A percentile compares a stretch with the other conserved stretches of the same genome.
phyloP scores from a whole-genome alignment of 2,888 invertebrate species.

The Acrocera orbiculus region DNA sequence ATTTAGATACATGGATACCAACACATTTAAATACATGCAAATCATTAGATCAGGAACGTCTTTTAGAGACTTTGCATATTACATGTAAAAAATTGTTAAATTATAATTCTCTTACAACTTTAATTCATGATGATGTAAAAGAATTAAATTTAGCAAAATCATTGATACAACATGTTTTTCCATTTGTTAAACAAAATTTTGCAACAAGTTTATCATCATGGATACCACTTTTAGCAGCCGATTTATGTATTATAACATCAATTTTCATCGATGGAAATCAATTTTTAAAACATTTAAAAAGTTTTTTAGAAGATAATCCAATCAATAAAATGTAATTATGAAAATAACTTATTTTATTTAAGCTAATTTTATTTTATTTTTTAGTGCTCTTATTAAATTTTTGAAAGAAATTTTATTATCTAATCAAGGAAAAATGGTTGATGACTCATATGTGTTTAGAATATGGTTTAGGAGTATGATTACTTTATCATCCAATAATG shows the following conservation, averaged over 20 bases:
- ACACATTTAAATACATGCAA: conserved; percentile 23
- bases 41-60: conserved; percentile 24
- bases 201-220: conserved; percentile 19
- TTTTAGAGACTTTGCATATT: conserved; percentile 22
- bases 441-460: conserved; percentile 19
- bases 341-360: neutral
- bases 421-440: conserved; percentile 13
- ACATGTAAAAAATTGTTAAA: conserved; percentile 19
- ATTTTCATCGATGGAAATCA: conserved; percentile 13
- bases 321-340: conserved; percentile 17
- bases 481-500: conserved; percentile 22
- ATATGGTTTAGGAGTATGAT: conserved; percentile 28
- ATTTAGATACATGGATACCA: conserved; percentile 23
- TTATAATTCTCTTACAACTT: neutral
- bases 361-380: neutral
- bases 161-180: conserved; percentile 23
- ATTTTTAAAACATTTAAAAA: conserved; percentile 20
- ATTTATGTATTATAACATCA: conserved; percentile 18
- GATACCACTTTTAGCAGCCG: conserved; percentile 24
- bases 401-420: conserved; percentile 18
- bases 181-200: conserved; percentile 24
- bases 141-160: conserved; percentile 13
- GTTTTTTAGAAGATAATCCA: conserved; percentile 19
- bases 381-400: conserved; percentile 19
- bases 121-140: neutral